Conservation (phyloP, 2,113 vertebrate species). For the Rhabdomys dilectus region DNA sequence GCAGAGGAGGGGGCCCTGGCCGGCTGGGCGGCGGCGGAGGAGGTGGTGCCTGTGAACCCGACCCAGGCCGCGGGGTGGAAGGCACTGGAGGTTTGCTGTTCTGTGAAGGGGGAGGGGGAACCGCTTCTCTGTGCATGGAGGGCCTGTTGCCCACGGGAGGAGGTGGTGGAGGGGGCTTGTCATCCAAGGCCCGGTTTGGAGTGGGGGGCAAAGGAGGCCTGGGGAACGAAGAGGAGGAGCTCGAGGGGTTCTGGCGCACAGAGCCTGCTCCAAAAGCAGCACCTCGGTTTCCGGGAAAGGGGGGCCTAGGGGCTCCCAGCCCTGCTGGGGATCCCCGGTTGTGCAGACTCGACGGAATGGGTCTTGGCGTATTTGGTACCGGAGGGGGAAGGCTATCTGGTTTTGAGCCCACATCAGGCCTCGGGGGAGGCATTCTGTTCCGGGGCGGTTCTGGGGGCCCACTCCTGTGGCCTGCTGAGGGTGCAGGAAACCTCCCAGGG, state of each 20-base stretch:
- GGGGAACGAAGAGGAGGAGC: conserved; percentile 77
- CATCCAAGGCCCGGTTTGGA: conserved; percentile 83
- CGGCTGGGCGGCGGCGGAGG: conserved; percentile 89
- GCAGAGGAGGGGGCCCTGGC: conserved; percentile 90
- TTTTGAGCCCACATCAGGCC: conserved; percentile 86
- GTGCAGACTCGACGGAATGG: conserved; percentile 85
- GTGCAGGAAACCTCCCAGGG: conserved; percentile 86
- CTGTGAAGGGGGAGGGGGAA: conserved; percentile 86
- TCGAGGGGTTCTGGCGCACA: conserved; percentile 72
- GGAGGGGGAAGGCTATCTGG: conserved; percentile 90
- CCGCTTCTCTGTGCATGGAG: conserved; percentile 87
- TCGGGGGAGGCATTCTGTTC: conserved; percentile 86
- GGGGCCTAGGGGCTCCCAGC: conserved; percentile 85
- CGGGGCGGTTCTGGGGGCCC: conserved; percentile 87
- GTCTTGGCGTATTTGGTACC: conserved; percentile 92
- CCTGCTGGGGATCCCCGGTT: conserved; percentile 87
- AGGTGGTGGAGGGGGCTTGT: conserved; percentile 85
- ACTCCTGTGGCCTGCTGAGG: conserved; percentile 83
- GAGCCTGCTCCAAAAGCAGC: conserved; percentile 82
- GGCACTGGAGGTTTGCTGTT: conserved; percentile 90
- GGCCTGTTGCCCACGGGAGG: conserved; percentile 87
- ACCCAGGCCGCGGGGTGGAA: conserved; percentile 80
- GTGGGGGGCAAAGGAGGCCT: conserved; percentile 88
- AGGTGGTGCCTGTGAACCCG: conserved; percentile 82
- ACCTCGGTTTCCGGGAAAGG: conserved; percentile 85